Conservation (phyloP, 2,797 vertebrate genomes). For the Centroberyx gerrardi region DNA sequence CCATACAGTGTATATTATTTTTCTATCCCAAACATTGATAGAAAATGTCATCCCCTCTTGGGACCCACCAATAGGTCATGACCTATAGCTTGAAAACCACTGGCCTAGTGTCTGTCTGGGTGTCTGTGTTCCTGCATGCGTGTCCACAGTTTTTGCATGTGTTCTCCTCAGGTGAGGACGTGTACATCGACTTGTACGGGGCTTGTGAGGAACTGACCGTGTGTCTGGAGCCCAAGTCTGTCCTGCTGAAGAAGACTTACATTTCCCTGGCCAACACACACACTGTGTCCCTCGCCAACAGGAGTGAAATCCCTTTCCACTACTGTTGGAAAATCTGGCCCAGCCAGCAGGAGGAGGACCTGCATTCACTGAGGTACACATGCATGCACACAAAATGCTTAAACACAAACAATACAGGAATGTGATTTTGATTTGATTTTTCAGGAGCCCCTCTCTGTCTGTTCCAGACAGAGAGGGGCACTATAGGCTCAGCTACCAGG, state of each 20-base stretch:
- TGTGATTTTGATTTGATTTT: background rate
- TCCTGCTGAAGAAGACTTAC: slow-evolving; percentile 87
- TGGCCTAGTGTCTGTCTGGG: background rate
- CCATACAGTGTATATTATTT: no score
- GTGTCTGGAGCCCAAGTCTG: slow-evolving; percentile 82
- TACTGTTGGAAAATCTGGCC: slow-evolving; percentile 90
- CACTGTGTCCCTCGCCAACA: slow-evolving; percentile 86
- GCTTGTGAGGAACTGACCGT: slow-evolving; percentile 86
- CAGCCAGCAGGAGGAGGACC: slow-evolving; percentile 82
- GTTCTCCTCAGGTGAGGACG: slow-evolving; percentile 86
- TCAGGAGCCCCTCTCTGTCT: no score
- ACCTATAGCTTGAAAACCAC: background rate
- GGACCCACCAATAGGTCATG: background rate
- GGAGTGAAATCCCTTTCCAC: slow-evolving; percentile 83
- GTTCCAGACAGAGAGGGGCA: background rate
- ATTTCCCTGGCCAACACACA: slow-evolving; percentile 81
- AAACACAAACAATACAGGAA: background rate
- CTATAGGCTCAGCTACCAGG: background rate
- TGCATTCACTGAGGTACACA: slow-evolving; percentile 42
- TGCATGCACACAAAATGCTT: background rate
- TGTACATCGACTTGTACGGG: slow-evolving; percentile 86
- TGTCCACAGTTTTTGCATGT: background rate
- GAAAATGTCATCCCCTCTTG: no score
- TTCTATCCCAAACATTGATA: no score
- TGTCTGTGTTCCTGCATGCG: slow-evolving; percentile 1